Evolutionary conservation across 2,113 vertebrate genomes (phyloP).

Genomic region (Monopterus albus): DNA sequence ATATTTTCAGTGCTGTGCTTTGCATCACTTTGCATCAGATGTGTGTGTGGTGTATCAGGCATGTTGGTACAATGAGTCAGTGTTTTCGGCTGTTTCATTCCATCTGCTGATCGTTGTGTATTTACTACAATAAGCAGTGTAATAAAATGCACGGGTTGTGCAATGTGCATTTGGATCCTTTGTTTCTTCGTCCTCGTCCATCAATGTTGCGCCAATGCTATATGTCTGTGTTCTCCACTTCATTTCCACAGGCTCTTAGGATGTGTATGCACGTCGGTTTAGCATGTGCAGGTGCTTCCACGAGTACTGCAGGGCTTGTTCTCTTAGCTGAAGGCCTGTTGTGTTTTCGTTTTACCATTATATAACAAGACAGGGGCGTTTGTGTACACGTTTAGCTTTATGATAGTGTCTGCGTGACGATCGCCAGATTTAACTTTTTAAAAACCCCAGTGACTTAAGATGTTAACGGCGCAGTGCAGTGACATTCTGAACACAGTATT

Average conservation of each 20-base stretch:
- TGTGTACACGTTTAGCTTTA: neutral
- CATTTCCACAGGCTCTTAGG: neutral
- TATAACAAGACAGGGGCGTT: neutral
- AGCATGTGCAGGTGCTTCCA: no score
- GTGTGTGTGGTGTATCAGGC: neutral
- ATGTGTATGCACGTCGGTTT: neutral
- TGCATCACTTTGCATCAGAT: no score
- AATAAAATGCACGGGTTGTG: constrained; percentile 6
- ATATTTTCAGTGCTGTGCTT: no score
- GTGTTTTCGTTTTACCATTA: no score
- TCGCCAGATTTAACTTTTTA: no score
- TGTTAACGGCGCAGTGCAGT: no score
- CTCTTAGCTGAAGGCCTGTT: neutral
- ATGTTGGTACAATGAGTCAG: neutral
- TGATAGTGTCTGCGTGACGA: no score
- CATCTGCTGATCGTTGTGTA: constrained; percentile 16
- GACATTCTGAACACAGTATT: no score
- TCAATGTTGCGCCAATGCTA: neutral
- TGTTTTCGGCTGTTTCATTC: constrained; percentile 25
- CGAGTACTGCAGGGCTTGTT: no score
- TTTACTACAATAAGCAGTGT: neutral
- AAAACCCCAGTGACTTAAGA: no score
- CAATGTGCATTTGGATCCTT: neutral
- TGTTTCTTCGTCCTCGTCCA: neutral
- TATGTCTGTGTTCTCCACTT: no score